phyloP scores from a whole-genome alignment of 2,113 vertebrate species.

The Cinclus mexicanus region DNA sequence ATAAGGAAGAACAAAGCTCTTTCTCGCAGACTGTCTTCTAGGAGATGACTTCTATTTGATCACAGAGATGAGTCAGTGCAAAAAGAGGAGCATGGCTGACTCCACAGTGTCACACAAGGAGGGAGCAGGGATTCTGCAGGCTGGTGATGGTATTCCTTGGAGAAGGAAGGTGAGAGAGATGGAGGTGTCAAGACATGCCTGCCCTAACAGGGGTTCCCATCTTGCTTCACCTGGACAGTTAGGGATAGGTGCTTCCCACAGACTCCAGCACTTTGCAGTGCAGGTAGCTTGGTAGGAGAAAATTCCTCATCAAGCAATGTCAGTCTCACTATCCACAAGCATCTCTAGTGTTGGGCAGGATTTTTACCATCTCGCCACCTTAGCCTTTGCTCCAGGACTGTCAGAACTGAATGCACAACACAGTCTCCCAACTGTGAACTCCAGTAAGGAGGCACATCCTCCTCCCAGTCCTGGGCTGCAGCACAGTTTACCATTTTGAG shows the following conservation, averaged over 20 bases:
- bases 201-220: neutral
- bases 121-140: neutral
- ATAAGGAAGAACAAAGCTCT: slow-evolving; percentile 3
- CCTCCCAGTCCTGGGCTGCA: neutral
- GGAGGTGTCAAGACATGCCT: neutral
- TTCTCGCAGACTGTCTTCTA: neutral
- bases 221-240: neutral
- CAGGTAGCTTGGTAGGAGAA: neutral
- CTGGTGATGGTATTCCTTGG: neutral
- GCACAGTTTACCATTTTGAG: neutral
- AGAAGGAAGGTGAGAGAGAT: neutral
- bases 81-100: neutral
- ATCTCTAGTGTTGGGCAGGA: accelerated
- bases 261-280: accelerated
- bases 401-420: neutral
- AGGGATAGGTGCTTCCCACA: neutral
- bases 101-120: neutral
- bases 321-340: neutral
- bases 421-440: accelerated
- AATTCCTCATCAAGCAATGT: neutral
- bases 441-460: neutral
- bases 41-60: slow-evolving; percentile 42
- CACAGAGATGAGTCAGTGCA: neutral
- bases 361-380: neutral
- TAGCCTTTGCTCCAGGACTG: neutral